Evolutionary conservation across 2,113 vertebrate genomes (phyloP).

Genomic region (Halichoerus grypus): DNA sequence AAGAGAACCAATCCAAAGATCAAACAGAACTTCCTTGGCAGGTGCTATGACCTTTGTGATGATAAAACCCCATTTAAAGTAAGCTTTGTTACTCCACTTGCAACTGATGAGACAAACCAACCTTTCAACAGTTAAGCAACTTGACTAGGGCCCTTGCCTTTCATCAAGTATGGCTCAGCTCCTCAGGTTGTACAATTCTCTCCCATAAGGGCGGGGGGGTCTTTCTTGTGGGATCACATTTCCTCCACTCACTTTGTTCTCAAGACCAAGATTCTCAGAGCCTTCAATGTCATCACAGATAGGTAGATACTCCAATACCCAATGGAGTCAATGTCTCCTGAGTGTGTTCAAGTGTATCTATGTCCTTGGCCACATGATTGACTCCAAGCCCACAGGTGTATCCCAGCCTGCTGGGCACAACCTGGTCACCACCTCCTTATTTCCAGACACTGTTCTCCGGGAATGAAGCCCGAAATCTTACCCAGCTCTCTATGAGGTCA

Average conservation of each 20-base stretch:
- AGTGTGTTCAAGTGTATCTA: rapidly evolving
- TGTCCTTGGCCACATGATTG: rapidly evolving
- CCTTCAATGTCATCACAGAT: neutral
- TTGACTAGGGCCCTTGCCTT: rapidly evolving
- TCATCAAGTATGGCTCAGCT: neutral
- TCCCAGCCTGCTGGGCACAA: rapidly evolving
- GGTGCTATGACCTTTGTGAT: too few relatives aligned
- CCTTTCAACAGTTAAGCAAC: neutral
- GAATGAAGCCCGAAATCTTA: neutral
- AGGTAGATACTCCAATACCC: rapidly evolving
- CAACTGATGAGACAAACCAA: neutral
- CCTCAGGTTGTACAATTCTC: neutral
- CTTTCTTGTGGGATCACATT: neutral
- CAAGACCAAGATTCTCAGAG: neutral
- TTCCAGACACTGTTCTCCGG: neutral
- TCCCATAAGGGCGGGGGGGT: rapidly evolving
- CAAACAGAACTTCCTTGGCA: neutral
- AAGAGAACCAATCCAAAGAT: neutral
- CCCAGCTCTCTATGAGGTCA: neutral
- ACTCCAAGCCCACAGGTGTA: too few relatives aligned
- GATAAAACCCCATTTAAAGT: neutral
- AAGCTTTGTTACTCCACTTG: rapidly evolving
- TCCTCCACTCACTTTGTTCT: neutral
- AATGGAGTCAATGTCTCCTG: rapidly evolving
- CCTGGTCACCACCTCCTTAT: neutral